Evolutionary conservation across 2,888 invertebrate genomes (phyloP), one percentile per base, ranked within the genome.

Genomic region (Rhaphigaster nebulosa): DNA sequence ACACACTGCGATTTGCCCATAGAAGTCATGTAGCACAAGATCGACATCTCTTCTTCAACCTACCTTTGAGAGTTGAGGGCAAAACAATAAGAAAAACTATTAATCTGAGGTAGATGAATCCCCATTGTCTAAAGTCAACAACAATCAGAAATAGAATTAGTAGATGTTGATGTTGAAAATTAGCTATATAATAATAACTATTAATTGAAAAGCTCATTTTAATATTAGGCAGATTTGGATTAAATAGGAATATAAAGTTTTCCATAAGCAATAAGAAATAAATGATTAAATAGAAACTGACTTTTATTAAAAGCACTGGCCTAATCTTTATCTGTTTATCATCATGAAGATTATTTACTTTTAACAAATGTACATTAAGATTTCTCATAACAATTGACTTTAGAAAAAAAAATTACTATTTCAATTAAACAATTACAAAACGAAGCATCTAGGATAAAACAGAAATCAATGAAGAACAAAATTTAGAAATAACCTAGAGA

Each of bases 31-130:
- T 45, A 34, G 89, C 76, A 45, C 70, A 89, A 70, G 56, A 54
- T 52, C 50, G 70, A 76, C 70, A 60, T 70, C 65, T 89, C 89
- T 89, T 89, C 89, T 89, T 89, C 70, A 50, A 89, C 89, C 89
- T 89, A 89, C 89, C 89, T 89, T 89, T 90, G 84, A 52, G 84
- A 54, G 87, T 84, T 90, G 65, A 90, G 90, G 87, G 84, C 90
- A 89, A 90, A 90, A 90, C 84, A 90, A 90, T 90, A 90, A 90
- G 90, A 90, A 90, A 90, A 38, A 89, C 90, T 90, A 90, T 90
- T 90, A 90, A 90, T 88, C 84, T 90, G 84, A 90, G 84, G 87
- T 90, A 80, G 41, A 80, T 80, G 45, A 90, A 41, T 54, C 50
- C 90, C 80, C 52, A 87, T 26, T 76, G 70, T 89, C 89, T 90